phyloP scores from a whole-genome alignment of 2,888 invertebrate species.

The Nesidiocoris tenuis region DNA sequence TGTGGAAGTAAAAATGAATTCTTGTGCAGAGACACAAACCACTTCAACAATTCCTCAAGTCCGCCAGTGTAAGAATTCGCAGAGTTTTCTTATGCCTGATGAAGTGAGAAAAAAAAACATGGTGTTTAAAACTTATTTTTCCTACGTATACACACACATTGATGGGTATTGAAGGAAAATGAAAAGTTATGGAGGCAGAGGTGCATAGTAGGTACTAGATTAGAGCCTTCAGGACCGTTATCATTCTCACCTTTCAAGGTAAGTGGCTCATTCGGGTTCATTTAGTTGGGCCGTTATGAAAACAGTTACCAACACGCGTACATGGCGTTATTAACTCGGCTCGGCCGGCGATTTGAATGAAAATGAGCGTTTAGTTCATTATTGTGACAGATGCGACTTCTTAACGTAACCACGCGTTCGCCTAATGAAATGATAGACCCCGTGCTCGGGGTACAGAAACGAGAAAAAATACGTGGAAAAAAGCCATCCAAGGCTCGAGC shows the following conservation, averaged over 20 bases:
- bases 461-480: slow-evolving; percentile 1
- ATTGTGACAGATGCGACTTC: slow-evolving; percentile 38
- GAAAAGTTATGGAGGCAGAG: no score
- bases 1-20: no score
- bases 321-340: neutral
- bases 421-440: slow-evolving; percentile 35
- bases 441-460: slow-evolving; percentile 4
- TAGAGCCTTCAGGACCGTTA: neutral
- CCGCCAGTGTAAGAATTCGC: no score
- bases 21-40: no score
- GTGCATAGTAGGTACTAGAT: neutral
- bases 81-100: no score
- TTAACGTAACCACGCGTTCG: slow-evolving; percentile 30
- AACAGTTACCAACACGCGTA: neutral
- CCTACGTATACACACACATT: no score
- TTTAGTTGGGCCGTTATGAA: neutral
- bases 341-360: slow-evolving; percentile 21
- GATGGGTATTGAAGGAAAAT: no score
- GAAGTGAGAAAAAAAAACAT: no score
- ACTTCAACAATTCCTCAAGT: no score
- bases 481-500: neutral
- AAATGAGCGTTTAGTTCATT: slow-evolving; percentile 32
- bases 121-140: no score
- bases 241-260: neutral
- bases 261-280: neutral